Evolutionary conservation across 2,113 vertebrate species (phyloP).

Genomic region (Glaucidium brasilianum): DNA sequence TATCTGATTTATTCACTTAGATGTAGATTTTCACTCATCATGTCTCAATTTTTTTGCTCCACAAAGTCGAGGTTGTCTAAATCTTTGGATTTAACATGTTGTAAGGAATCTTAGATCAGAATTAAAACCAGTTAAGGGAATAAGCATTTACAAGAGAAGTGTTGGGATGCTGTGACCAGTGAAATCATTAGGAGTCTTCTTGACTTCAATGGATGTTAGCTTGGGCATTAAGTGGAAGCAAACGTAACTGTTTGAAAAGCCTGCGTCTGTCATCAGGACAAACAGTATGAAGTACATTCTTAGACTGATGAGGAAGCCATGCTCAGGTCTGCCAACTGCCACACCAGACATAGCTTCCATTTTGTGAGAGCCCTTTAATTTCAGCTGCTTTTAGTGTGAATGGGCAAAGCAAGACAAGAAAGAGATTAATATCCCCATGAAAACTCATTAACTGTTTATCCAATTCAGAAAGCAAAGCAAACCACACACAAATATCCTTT

Average conservation of each 20-base stretch:
- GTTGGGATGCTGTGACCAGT: background rate
- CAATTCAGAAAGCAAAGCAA: background rate
- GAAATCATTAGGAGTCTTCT: background rate
- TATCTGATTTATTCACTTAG: conserved; percentile 13
- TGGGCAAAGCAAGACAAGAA: background rate
- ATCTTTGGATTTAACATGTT: background rate
- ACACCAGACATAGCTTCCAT: background rate
- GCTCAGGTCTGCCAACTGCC: background rate
- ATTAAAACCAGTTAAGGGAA: background rate
- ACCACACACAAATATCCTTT: background rate
- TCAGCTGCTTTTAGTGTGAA: background rate
- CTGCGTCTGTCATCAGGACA: background rate
- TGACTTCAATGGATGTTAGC: background rate
- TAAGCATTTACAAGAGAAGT: background rate
- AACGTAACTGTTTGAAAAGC: background rate
- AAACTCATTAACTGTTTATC: background rate
- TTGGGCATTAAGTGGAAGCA: background rate
- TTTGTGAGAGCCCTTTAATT: background rate
- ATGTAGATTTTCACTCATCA: background rate
- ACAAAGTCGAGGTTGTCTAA: background rate
- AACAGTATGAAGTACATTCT: background rate
- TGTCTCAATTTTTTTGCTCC: background rate
- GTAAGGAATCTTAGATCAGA: background rate
- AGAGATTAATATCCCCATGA: background rate
- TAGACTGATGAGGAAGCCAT: background rate